These are phyloP conservation scores for Hypomecis atomaria DNA, from an alignment of 2,888 invertebrate genomes.

Conservation along the genomic window DNA sequence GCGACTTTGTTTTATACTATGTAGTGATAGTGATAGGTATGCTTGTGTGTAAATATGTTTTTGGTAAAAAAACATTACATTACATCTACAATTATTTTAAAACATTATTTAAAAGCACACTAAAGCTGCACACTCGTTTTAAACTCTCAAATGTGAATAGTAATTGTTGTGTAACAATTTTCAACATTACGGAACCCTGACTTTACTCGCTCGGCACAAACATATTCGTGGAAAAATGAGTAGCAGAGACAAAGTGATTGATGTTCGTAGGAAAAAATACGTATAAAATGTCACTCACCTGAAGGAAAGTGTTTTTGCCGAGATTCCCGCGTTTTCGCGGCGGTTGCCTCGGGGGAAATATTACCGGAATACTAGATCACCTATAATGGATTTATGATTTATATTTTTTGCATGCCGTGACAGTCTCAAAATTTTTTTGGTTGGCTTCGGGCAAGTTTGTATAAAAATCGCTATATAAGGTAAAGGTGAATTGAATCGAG, in stretches of 20 bases:
- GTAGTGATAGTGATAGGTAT: no score
- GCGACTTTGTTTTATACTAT: no score
- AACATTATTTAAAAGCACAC: no score
- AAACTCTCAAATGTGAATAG: no score
- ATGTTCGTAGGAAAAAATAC: slow-evolving; percentile 8
- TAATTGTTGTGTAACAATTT: background rate
- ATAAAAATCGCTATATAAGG: no score
- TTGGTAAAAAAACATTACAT: no score
- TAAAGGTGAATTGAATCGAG: no score
- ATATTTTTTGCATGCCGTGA: background rate
- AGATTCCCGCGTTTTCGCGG: slow-evolving; percentile 3
- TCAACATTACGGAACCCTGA: background rate
- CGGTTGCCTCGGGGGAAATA: background rate
- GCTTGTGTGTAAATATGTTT: no score
- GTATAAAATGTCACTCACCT: slow-evolving; percentile 24
- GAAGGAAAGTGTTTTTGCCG: slow-evolving; percentile 11
- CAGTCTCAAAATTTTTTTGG: background rate
- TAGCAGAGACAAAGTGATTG: slow-evolving; percentile 11
- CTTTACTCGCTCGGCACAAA: background rate
- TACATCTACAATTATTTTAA: no score
- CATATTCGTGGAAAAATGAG: slow-evolving; percentile 10
- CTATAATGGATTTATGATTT: slow-evolving; percentile 4
- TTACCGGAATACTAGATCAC: slow-evolving; percentile 5
- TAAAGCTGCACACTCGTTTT: no score
- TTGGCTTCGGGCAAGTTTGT: background rate